A percentile compares a stretch with the other conserved stretches of the same genome.
phyloP scores from a whole-genome alignment of 2,888 invertebrate genomes.

The Micropterix aruncella region DNA sequence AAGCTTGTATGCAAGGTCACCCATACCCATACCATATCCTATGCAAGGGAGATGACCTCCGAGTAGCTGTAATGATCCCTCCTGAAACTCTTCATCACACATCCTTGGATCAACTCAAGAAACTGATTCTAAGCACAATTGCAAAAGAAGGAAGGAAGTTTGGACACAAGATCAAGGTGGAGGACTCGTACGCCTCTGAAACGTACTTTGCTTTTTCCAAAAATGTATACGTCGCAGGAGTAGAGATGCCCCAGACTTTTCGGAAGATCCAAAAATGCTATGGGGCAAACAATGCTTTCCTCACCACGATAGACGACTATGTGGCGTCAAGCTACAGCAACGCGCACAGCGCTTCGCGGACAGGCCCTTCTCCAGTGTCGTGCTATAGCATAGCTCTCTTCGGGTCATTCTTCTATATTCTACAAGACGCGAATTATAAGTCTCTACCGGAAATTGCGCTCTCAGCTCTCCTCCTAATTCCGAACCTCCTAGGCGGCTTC shows the following conservation, averaged over 20 bases:
- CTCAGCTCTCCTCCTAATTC: neutral
- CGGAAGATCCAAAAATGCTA: neutral
- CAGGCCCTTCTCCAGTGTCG: too few relatives aligned
- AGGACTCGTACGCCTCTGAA: neutral
- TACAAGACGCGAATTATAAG: neutral
- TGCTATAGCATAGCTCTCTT: neutral
- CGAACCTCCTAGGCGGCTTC: neutral
- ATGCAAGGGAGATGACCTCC: neutral
- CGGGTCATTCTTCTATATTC: neutral
- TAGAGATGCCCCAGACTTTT: neutral
- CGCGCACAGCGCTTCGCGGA: too few relatives aligned
- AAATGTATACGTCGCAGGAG: neutral
- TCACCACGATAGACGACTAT: neutral
- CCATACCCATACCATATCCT: neutral
- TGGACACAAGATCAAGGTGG: neutral
- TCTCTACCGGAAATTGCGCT: neutral
- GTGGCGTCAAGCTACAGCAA: neutral
- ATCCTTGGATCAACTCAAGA: too few relatives aligned
- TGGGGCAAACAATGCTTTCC: neutral
- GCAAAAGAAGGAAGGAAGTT: too few relatives aligned
- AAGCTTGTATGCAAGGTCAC: neutral
- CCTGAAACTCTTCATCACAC: too few relatives aligned
- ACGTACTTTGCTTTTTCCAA: neutral
- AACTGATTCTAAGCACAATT: too few relatives aligned
- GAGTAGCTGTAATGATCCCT: neutral